Evolutionary conservation across 1,140 invertebrate species (phyloP), one percentile per base, ranked within the genome.

Genomic region (Papilio helenus): DNA sequence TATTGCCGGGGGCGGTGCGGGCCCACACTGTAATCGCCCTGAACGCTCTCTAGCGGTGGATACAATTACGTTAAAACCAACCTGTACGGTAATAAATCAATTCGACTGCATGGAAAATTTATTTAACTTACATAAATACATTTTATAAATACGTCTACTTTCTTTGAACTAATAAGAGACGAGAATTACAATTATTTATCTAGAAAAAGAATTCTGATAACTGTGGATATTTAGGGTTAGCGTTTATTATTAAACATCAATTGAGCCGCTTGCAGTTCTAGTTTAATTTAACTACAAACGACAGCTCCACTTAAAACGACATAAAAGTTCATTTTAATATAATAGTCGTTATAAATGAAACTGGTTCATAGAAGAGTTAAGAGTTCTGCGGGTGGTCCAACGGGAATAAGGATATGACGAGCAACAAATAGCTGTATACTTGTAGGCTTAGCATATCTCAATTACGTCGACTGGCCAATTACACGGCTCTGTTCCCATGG

Each of bases 51-150:
- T 82, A 83, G 80, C 78, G 82, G 79, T 79, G 81, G 85, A 84
- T 83, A 84, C 82, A 89, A 88, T 89, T 87, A 86, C 82, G 82
- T 81, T 61, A 83, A 87, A 89, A 87, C 80, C 79, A 85, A 86
- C 81, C 82, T 84, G 85, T 85, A 84, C 82, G 86, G 84, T 87
- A 84, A 85, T 83, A 84, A 85, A 85, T 84, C 82, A 84, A 81
- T 79, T 29, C 61, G 14, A 68, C 12, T 68, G 34, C 61, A 42
- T 72, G 18, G n/a, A 34, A 72, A 44, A 44, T 72, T 46, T 20
- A 20, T 46, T 23, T 74, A 49, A 12, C 3, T 68, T 29, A 34
- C 61, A 12, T 29, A 29, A 29, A 68, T 34, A 8, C 10, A 29
- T 29, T 68, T 68, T 68, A 29, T 65, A 18, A 18, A 58, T 12